These are phyloP conservation scores for Geophilus truncorum DNA, from an alignment of 2,888 invertebrate species.

Conservation along the genomic window DNA sequence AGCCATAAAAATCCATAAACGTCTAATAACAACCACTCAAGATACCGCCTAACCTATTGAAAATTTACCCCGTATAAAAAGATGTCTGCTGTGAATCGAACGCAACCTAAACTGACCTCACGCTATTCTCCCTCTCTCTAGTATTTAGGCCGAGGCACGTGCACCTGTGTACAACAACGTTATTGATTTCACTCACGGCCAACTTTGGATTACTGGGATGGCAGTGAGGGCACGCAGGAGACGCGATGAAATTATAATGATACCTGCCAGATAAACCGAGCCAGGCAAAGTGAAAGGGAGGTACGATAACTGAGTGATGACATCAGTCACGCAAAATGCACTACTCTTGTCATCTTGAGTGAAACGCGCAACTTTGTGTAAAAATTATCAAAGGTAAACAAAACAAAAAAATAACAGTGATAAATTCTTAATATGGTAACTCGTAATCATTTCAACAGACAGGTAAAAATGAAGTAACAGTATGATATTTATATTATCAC, in stretches of 20 bases:
- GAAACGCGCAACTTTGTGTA: too few species aligned
- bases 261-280: constrained; percentile 11
- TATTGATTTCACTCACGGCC: constrained; percentile 19
- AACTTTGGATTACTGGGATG: constrained; percentile 11
- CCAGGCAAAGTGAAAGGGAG: background rate
- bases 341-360: too few species aligned
- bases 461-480: too few species aligned
- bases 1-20: background rate
- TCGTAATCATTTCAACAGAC: too few species aligned
- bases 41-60: background rate
- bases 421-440: too few species aligned
- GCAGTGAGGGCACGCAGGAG: background rate
- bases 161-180: constrained; percentile 18
- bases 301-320: constrained; percentile 13
- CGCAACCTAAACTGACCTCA: background rate
- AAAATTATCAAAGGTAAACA: too few species aligned
- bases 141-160: background rate
- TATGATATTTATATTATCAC: too few species aligned
- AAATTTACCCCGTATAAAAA: background rate
- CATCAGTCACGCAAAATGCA: constrained; percentile 1
- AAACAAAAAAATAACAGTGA: background rate
- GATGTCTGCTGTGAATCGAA: background rate
- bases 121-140: background rate
- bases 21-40: background rate
- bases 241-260: constrained; percentile 27